Percentiles rank a stretch among this genome's conserved stretches.
Evolutionary conservation across 2,113 vertebrate genomes (phyloP).

Genomic region (Melanostigma gelatinosum): DNA sequence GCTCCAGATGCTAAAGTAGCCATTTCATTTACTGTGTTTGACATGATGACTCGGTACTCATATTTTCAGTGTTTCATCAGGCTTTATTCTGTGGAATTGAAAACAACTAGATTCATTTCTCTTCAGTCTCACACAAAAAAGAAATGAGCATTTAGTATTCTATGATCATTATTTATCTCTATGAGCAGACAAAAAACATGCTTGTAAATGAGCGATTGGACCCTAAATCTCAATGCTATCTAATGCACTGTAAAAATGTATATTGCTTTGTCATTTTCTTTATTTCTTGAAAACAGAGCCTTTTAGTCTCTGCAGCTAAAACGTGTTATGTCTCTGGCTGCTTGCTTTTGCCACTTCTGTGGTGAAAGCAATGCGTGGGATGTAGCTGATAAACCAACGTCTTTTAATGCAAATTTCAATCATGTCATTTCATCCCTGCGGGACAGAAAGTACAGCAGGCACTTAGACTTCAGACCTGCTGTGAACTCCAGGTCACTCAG

Average conservation of each 20-base stretch:
- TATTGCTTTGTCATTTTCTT: not conserved
- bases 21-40: not conserved
- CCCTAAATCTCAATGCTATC: not conserved
- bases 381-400: slow-evolving; percentile 5
- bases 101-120: not conserved
- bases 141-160: not conserved
- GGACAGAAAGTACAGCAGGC: slow-evolving; percentile 12
- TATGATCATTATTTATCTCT: not conserved
- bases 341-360: slow-evolving; percentile 31
- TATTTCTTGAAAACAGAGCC: not conserved
- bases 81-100: not conserved
- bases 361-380: not conserved
- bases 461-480: slow-evolving; percentile 23
- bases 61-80: not conserved
- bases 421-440: slow-evolving; percentile 5
- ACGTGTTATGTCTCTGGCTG: not conserved
- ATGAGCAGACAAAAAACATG: not conserved
- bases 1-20: not conserved
- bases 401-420: slow-evolving; percentile 9
- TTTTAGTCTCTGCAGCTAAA: not conserved
- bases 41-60: not conserved
- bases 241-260: not conserved
- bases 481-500: slow-evolving; percentile 25
- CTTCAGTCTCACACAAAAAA: not conserved
- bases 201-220: not conserved